These are phyloP conservation scores for Caenorhabditis uteleia DNA, from an alignment of 2,888 invertebrate genomes.

Conservation along the genomic window DNA sequence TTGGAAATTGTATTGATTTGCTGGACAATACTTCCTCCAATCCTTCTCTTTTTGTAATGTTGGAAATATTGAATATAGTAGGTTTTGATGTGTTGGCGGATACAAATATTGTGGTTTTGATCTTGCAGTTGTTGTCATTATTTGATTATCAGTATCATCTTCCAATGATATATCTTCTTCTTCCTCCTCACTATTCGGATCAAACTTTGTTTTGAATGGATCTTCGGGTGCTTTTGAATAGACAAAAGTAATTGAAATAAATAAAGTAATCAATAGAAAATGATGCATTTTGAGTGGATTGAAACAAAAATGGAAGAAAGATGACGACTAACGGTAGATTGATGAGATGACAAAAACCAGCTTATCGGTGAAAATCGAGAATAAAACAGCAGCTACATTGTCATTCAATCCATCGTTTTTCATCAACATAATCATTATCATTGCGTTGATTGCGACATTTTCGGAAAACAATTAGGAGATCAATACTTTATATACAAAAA, in stretches of 20 bases:
- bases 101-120: slow-evolving; percentile 3
- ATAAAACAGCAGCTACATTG: too few species aligned
- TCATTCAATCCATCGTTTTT: too few species aligned
- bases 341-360: not conserved
- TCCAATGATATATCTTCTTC: slow-evolving; percentile 27
- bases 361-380: not conserved
- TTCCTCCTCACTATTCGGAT: slow-evolving; percentile 9
- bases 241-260: not conserved
- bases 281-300: not conserved
- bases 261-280: slow-evolving; percentile 6
- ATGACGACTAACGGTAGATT: not conserved
- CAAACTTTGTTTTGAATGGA: slow-evolving; percentile 32
- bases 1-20: slow-evolving; percentile 62
- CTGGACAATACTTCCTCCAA: slow-evolving; percentile 56
- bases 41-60: slow-evolving; percentile 57
- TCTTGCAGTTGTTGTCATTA: slow-evolving; percentile 9
- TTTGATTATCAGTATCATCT: slow-evolving; percentile 11
- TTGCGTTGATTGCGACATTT: too few species aligned
- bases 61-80: slow-evolving; percentile 56
- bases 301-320: not conserved
- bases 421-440: too few species aligned
- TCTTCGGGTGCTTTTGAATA: slow-evolving; percentile 14
- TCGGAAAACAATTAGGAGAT: too few species aligned
- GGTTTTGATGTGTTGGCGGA: slow-evolving; percentile 38
- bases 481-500: slow-evolving; percentile 25